Percentiles rank a stretch among this genome's conserved stretches.
Conservation (phyloP, 2,888 invertebrate genomes). For the Sepioteuthis lessoniana region DNA sequence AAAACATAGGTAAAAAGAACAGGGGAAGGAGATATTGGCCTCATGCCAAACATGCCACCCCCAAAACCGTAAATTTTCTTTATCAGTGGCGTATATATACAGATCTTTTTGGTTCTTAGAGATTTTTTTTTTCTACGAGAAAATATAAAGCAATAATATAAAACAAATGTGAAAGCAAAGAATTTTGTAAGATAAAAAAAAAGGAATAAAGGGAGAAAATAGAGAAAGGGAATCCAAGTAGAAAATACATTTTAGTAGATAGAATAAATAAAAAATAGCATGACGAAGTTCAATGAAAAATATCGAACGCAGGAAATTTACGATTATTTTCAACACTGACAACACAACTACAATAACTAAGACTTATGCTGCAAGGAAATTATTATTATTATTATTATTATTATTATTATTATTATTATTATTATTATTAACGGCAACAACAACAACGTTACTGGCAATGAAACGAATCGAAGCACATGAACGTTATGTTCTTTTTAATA, state of each 20-base stretch:
- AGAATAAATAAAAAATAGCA: background rate
- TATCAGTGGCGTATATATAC: too few relatives aligned
- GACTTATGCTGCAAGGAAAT: background rate
- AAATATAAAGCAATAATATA: too few relatives aligned
- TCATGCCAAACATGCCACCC: too few relatives aligned
- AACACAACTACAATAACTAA: background rate
- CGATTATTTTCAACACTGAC: background rate
- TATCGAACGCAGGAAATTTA: background rate
- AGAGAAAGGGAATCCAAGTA: background rate
- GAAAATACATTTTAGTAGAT: background rate
- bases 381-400: background rate
- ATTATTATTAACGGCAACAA: background rate
- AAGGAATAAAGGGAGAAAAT: background rate
- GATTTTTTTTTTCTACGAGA: too few relatives aligned
- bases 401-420: background rate
- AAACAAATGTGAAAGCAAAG: background rate
- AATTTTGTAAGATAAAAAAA: background rate
- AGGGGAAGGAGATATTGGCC: too few relatives aligned
- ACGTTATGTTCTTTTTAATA: background rate
- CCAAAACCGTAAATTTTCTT: too few relatives aligned
- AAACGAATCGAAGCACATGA: background rate
- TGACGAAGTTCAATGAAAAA: background rate
- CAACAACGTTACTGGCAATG: background rate
- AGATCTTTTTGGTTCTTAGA: too few relatives aligned
- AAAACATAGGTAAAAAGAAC: too few relatives aligned